phyloP scores from a whole-genome alignment of 2,888 invertebrate species.

The Incurvaria masculella region DNA sequence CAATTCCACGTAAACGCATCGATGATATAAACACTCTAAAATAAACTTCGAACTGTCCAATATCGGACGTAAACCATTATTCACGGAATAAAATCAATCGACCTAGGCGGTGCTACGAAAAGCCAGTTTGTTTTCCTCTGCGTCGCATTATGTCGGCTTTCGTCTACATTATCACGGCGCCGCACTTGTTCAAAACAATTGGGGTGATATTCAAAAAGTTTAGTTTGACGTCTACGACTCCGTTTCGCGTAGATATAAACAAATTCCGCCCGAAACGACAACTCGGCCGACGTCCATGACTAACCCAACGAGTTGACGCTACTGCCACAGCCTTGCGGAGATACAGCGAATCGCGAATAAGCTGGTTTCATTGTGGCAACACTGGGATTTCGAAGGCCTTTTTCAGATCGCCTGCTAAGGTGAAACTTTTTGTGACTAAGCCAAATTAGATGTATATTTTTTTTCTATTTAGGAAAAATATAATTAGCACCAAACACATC shows the following conservation, averaged over 20 bases:
- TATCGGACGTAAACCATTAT: neutral
- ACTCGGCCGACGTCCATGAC: slow-evolving; percentile 50
- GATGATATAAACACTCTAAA: neutral
- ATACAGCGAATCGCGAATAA: neutral
- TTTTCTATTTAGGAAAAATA: no score
- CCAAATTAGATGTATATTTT: no score
- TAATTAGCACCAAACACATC: no score
- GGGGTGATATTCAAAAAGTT: slow-evolving; percentile 49
- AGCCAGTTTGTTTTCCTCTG: neutral
- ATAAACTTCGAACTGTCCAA: neutral
- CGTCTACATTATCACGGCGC: slow-evolving; percentile 15
- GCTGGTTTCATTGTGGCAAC: neutral
- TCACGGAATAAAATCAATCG: slow-evolving; percentile 5
- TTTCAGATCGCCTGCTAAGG: no score
- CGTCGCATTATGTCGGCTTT: neutral
- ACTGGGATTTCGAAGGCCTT: neutral
- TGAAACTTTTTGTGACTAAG: no score
- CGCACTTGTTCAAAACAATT: slow-evolving; percentile 32
- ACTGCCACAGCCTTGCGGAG: slow-evolving; percentile 28
- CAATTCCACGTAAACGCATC: no score
- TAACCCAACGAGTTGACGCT: slow-evolving; percentile 43
- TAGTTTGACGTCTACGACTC: slow-evolving; percentile 24
- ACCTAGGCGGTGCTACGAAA: neutral
- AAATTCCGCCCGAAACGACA: slow-evolving; percentile 42
- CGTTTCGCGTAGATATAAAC: slow-evolving; percentile 53